Evolutionary conservation across 2,888 invertebrate genomes (phyloP).

Genomic region (Spilosoma lubricipeda): DNA sequence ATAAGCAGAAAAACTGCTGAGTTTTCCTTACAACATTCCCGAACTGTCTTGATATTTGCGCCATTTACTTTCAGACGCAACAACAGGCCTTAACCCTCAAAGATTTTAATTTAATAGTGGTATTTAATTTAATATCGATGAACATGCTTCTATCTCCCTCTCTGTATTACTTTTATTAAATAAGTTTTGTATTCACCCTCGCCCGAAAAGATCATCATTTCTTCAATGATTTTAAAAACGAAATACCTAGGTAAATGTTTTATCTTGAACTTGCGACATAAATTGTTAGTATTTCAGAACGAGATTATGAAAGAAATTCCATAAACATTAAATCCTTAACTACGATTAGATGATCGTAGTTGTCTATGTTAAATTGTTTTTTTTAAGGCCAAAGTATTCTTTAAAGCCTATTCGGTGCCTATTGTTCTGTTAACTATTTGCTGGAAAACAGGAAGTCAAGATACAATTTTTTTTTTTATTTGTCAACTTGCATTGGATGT

Average conservation of each 20-base stretch:
- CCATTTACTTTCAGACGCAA: no score
- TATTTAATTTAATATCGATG: no score
- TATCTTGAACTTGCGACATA: no score
- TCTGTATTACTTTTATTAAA: no score
- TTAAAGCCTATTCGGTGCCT: not conserved
- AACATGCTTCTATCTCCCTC: no score
- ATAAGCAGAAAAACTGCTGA: no score
- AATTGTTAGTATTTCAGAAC: not conserved
- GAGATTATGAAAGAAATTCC: not conserved
- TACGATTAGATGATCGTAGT: not conserved
- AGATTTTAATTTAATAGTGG: no score
- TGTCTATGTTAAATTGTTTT: not conserved
- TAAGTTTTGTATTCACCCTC: no score
- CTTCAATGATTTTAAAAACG: not conserved
- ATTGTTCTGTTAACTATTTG: not conserved
- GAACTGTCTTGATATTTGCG: no score
- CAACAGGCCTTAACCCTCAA: no score
- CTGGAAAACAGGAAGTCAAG: not conserved
- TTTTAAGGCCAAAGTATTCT: not conserved
- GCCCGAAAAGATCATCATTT: not conserved
- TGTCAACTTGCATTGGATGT: not conserved
- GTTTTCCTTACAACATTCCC: no score
- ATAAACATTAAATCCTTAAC: not conserved
- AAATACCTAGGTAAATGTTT: no score
- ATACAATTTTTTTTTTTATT: not conserved